phyloP scores from a whole-genome alignment of 2,888 invertebrate genomes.

The Amiota mariae region DNA sequence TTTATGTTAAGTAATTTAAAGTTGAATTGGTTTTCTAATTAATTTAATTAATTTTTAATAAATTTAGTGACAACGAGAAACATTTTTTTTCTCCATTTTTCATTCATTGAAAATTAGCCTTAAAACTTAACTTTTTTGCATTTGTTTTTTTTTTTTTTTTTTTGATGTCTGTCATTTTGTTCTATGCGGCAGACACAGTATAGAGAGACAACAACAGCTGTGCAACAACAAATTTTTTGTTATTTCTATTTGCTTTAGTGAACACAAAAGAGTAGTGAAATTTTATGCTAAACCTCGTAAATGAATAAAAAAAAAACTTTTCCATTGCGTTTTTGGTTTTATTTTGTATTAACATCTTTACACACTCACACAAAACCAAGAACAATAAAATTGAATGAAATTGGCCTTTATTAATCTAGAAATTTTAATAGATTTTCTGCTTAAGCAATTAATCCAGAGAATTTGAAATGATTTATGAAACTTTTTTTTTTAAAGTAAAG shows the following conservation, averaged over 20 bases:
- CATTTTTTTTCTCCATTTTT: no score
- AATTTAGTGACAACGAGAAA: background rate
- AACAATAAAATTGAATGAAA: background rate
- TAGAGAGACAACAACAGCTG: no score
- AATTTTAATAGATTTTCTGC: no score
- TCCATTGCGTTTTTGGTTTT: no score
- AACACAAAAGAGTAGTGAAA: conserved; percentile 47
- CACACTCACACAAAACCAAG: no score
- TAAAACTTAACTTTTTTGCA: conserved; percentile 19
- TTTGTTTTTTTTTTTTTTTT: conserved; percentile 37
- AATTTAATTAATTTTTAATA: conserved; percentile 15
- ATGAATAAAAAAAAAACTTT: background rate
- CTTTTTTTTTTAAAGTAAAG: no score
- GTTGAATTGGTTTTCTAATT: conserved; percentile 16
- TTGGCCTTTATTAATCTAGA: background rate
- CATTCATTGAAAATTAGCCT: background rate
- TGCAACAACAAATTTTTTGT: conserved; percentile 24
- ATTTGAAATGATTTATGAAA: no score
- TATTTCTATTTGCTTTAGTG: conserved; percentile 35
- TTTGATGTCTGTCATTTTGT: conserved; percentile 28
- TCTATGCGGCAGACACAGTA: no score
- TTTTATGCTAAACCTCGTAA: conserved; percentile 53
- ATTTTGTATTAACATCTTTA: no score
- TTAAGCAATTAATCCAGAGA: no score
- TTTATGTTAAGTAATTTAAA: background rate